Evolutionary conservation across 2,888 invertebrate species (phyloP).

Genomic region (Prenolepis imparis): DNA sequence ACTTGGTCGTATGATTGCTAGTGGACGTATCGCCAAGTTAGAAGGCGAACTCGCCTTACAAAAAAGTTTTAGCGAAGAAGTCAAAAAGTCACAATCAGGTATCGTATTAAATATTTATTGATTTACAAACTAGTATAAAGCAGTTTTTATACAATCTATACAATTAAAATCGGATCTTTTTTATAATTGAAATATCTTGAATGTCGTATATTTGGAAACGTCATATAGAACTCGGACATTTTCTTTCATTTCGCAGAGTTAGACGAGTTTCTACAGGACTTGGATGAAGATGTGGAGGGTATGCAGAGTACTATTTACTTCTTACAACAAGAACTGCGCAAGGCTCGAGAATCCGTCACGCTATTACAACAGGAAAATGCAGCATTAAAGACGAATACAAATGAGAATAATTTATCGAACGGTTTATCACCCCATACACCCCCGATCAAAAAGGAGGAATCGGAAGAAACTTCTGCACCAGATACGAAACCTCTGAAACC

Average conservation of each 20-base stretch:
- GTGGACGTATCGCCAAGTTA: conserved; percentile 97
- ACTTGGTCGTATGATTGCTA: conserved; percentile 97
- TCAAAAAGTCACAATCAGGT: conserved; percentile 98
- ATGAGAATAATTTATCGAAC: conserved; percentile 81
- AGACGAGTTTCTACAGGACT: conserved; percentile 97
- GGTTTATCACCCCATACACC: conserved; percentile 84
- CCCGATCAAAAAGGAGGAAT: conserved; percentile 81
- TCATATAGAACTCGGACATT: not conserved
- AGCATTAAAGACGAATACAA: conserved; percentile 77
- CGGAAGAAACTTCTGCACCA: conserved; percentile 61
- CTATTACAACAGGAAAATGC: conserved; percentile 89
- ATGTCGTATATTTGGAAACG: conserved; percentile 12
- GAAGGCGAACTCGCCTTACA: conserved; percentile 98
- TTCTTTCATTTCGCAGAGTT: conserved; percentile 89
- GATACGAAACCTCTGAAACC: conserved; percentile 67
- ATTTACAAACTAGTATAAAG: conserved; percentile 7
- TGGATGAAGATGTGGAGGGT: conserved; percentile 99
- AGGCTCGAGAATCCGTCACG: conserved; percentile 91
- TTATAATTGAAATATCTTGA: not conserved
- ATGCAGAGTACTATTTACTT: conserved; percentile 99
- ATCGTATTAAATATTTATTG: conserved; percentile 55
- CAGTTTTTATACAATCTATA: not conserved
- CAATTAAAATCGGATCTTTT: conserved; percentile 8
- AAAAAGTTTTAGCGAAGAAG: conserved; percentile 98
- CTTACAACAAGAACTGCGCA: conserved; percentile 96